Base-by-base conservation (phyloP, 2,113 vertebrate genomes). In the Lepus europaeus region DNA sequence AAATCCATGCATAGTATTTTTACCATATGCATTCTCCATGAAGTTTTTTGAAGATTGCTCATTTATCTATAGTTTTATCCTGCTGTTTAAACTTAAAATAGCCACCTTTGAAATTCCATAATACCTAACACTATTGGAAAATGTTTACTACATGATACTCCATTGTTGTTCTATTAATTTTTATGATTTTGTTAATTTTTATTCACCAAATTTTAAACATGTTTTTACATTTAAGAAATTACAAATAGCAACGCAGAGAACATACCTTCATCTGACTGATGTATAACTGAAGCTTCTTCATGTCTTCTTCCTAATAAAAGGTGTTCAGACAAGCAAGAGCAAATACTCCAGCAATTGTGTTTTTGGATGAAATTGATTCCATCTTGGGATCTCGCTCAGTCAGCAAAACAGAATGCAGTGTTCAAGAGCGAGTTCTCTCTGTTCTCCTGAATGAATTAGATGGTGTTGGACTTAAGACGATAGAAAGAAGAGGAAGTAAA, bases 361-460 rank as follows among this genome's bases (percentile, higher is more conserved):
- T 99, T 98, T 98, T 99, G 2, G 99, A 99, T 97, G 99, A 99
- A 98, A 99, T 99, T 31, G 99, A 99, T 97, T 98, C 99, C 13
- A 97, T 99, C 96, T 79, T 99, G 94, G 99, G 99, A 45, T 99
- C 98, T 5, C 99, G 99, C 31, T 98, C 98, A 5, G 95, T 73
- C 70, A 27, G 93, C 91, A 97, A 93, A 77, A 73, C 94, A 3
- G 96, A 98, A 25, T 98, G 90, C 90, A 98, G 98, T 56, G 98
- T 99, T 17, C 99, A 99, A 56, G 99, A 99, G 2, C 97, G 99
- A 36, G 98, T 99, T 86, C 99, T 99, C 87, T 99, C 99, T 51
- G 99, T 99, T 95, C 99, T 99, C 12, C 99, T 99, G 78, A 99
- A 99, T 56, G 99, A 99, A 97, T 96, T 99, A 98, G 99, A 99